phyloP scores from a whole-genome alignment of 1,140 invertebrate genomes.

The Eumeta japonica region DNA sequence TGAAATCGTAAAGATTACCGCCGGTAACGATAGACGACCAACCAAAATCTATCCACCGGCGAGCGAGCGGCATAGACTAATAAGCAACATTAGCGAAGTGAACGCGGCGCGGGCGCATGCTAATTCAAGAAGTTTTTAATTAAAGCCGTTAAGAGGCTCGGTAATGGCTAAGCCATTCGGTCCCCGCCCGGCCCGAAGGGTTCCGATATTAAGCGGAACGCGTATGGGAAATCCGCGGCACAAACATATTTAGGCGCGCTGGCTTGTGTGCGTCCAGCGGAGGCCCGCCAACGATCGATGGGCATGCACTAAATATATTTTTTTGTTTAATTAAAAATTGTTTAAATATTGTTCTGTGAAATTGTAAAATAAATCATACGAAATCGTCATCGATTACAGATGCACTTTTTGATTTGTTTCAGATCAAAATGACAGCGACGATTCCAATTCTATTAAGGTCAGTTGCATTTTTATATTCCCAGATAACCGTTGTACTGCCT shows the following conservation, averaged over 20 bases:
- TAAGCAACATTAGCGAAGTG: too few species aligned
- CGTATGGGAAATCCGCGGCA: conserved; percentile 42
- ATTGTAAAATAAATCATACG: too few species aligned
- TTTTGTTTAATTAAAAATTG: too few species aligned
- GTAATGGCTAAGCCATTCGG: conserved; percentile 50
- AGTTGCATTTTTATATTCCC: too few species aligned
- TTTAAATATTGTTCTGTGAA: too few species aligned
- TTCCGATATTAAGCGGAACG: conserved; percentile 47
- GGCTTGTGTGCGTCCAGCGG: conserved; percentile 30
- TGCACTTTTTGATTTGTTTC: conserved; percentile 26
- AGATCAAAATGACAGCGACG: conserved; percentile 41
- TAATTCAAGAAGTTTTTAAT: conserved; percentile 58
- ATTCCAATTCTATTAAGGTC: conserved; percentile 33
- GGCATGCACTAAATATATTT: conserved; percentile 2
- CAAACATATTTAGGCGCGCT: conserved; percentile 55
- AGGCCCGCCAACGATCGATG: too few species aligned
- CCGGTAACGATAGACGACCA: too few species aligned
- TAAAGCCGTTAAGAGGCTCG: conserved; percentile 55
- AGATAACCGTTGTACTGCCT: too few species aligned
- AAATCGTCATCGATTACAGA: too few species aligned
- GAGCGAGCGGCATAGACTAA: too few species aligned
- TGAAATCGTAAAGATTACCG: conserved; percentile 12
- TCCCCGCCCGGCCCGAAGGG: conserved; percentile 31
- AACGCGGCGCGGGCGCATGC: conserved; percentile 43
- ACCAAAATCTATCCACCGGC: too few species aligned